Conservation (phyloP, 1,140 invertebrate genomes). For the Liolophura sinensis region DNA sequence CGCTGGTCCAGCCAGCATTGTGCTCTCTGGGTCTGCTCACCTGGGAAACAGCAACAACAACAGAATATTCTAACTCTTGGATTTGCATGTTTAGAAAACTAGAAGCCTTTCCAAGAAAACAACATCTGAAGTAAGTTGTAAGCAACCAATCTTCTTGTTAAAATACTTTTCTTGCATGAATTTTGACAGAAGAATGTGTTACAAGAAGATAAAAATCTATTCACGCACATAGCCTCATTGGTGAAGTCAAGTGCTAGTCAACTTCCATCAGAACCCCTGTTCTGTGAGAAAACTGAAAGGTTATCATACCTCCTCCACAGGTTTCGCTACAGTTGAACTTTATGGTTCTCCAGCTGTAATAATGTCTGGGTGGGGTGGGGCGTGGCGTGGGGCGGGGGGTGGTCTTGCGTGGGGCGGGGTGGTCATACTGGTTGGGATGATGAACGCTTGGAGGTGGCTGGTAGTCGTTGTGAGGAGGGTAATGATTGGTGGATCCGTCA, state of each 20-base stretch:
- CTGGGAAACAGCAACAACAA: conserved; percentile 11
- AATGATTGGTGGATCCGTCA: too few relatives aligned
- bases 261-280: background rate
- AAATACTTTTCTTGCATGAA: background rate
- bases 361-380: background rate
- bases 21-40: conserved; percentile 24
- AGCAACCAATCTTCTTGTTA: background rate
- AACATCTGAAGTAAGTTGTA: background rate
- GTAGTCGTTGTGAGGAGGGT: too few relatives aligned
- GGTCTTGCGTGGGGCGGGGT: conserved; percentile 2
- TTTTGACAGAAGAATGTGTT: background rate
- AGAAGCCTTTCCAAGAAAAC: background rate
- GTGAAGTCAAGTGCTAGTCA: too few relatives aligned
- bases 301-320: conserved; percentile 34
- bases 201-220: background rate
- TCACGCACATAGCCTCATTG: too few relatives aligned
- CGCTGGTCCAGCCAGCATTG: conserved; percentile 29
- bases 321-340: conserved; percentile 25
- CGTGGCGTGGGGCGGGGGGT: conserved; percentile 2
- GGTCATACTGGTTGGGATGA: too few relatives aligned
- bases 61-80: background rate
- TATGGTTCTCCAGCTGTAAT: conserved; percentile 32
- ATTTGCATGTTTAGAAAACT: background rate
- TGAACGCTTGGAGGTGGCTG: too few relatives aligned
- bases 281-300: background rate